These are phyloP conservation scores for Onychorhynchus coronatus DNA, from an alignment of 2,113 vertebrate species.

Conservation along the genomic window DNA sequence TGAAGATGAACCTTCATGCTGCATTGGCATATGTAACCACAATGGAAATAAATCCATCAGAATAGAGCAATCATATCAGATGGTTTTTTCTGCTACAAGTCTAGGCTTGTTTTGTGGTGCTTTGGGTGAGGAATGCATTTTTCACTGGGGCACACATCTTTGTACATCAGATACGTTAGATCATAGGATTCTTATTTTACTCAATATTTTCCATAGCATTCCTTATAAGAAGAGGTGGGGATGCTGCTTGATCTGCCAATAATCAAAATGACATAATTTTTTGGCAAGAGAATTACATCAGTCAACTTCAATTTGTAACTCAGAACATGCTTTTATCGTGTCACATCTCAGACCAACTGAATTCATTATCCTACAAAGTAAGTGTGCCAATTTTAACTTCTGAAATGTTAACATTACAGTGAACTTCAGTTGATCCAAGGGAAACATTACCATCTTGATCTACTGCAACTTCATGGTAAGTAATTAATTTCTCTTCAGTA, in stretches of 20 bases:
- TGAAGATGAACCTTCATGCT: not conserved
- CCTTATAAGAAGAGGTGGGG: not conserved
- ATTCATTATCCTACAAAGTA: not conserved
- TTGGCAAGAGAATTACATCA: not conserved
- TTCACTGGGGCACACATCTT: not conserved
- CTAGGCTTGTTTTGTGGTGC: not conserved
- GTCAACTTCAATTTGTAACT: not conserved
- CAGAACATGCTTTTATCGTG: not conserved
- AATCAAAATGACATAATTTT: not conserved
- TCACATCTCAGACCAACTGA: not conserved
- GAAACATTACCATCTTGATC: not conserved
- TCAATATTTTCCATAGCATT: not conserved
- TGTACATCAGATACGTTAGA: not conserved
- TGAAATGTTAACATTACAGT: not conserved
- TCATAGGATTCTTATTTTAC: not conserved
- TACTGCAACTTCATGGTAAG: not conserved
- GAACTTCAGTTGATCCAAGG: not conserved
- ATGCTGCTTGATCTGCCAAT: not conserved
- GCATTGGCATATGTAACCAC: not conserved
- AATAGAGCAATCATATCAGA: not conserved
- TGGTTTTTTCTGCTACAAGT: not conserved
- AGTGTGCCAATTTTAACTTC: not conserved
- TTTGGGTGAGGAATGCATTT: not conserved
- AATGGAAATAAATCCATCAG: not conserved
- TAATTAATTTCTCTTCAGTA: not conserved